Evolutionary conservation across 2,113 vertebrate genomes (phyloP), one percentile per base, ranked within the genome.

Genomic region (Hylia prasina): DNA sequence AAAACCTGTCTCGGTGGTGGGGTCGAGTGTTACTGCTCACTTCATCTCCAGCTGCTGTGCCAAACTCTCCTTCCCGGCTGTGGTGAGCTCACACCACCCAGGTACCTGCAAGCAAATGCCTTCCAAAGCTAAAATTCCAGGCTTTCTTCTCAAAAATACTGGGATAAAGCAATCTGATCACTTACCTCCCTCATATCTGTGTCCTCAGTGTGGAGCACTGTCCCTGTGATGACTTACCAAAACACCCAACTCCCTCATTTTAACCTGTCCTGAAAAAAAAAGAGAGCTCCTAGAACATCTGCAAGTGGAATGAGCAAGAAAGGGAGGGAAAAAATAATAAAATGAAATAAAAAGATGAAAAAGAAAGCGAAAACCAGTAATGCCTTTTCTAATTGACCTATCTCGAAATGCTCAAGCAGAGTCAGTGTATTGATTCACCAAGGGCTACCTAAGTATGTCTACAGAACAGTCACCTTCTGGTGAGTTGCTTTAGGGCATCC

Each of bases 151-250:
- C 27, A 54, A 24, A 82, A 84, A 40, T 6, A 12, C 50, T 14
- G 4, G 8, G 24, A 53, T 28, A 40, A 44, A 91, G 39, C 33
- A 42, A 8, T 48, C 13, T 15, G 7, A 37, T 8, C 19, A 20
- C 54, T 89, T 73, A 72, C 84, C 82, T 82, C 45, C 17, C 17
- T 56, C 42, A 7, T 25, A 8, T 14, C 48, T n/a, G 33, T 39
- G 6, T 44, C 58, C 54, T 68, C 48, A 42, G 0, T 4, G 4
- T 1, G 3, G 39, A 71, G 21, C 60, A 12, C 28, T 11, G 2
- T 10, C 51, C 13, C 4, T 66, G 11, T 15, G 65, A 37, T 17
- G 19, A 35, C 37, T 48, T 40, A 25, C 2, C 30, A 18, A 14
- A 53, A 72, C 21, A 35, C 21, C 47, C 37, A 45, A 7, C 8